A percentile compares a stretch with the other conserved stretches of the same genome.
These are phyloP conservation scores for Diploptera punctata DNA, from an alignment of 2,888 invertebrate genomes.

Conservation along the genomic window DNA sequence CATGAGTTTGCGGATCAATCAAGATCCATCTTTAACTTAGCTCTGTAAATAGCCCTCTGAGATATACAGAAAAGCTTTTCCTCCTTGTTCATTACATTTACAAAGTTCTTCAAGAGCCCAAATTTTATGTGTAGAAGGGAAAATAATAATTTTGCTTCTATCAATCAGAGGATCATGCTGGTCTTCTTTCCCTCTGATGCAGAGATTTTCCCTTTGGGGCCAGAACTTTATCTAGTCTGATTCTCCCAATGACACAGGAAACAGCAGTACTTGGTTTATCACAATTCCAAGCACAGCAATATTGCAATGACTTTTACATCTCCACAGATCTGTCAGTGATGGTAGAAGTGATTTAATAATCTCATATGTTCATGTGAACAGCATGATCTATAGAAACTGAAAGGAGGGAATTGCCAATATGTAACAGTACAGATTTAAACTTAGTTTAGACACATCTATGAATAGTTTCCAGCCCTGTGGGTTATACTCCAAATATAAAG, in stretches of 20 bases:
- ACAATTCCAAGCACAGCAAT: slow-evolving; percentile 39
- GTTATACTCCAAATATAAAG: not conserved
- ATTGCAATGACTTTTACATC: slow-evolving; percentile 45
- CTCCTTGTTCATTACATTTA: not conserved
- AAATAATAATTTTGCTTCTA: no score
- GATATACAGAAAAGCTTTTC: not conserved
- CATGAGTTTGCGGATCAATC: not conserved
- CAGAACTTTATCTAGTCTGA: not conserved
- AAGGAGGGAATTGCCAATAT: slow-evolving; percentile 17
- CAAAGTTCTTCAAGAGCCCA: not conserved
- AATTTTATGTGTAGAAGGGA: no score
- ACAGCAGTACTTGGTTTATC: slow-evolving; percentile 43
- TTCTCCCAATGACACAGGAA: slow-evolving; percentile 34
- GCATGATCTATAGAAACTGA: slow-evolving; percentile 39
- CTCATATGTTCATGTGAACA: slow-evolving; percentile 37
- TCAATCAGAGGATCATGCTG: not conserved
- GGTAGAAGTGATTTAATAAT: slow-evolving; percentile 41
- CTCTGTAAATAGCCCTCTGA: not conserved
- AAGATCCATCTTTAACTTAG: not conserved
- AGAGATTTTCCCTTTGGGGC: not conserved
- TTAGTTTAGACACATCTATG: not conserved
- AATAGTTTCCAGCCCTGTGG: not conserved
- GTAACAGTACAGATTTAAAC: slow-evolving; percentile 3
- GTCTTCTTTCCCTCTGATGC: not conserved
- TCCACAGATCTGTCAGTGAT: slow-evolving; percentile 42